Base-by-base conservation (phyloP, 2,888 invertebrate species). In the Torymus aiolomorphi region DNA sequence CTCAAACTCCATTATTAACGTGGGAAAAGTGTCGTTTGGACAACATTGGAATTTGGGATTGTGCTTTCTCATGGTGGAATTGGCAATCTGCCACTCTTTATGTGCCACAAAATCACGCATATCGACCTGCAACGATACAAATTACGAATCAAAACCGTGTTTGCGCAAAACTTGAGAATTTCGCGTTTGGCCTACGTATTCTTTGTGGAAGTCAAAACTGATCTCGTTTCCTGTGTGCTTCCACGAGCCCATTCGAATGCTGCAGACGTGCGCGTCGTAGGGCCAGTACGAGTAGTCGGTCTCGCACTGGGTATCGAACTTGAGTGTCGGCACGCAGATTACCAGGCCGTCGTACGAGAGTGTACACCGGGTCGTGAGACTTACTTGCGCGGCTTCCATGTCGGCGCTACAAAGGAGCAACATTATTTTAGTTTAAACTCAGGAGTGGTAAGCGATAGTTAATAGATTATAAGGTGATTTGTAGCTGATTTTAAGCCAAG, bases 211-310 rank as follows among this genome's bases (percentile, higher is more conserved):
- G 89, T 91, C 74, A 91, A 88, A 92, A 84, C 93, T 92, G 0
- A 95, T 89, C 86, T 94, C 94, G 88, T 94, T 93, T 0, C 93
- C 94, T 4, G 92, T 92, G 83, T 94, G 92, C 85, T 93, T 91
- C 95, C 94, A 95, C 0, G 94, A 94, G 13, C 94, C 95, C 82
- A 94, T 92, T 56, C 91, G 92, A 52, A 95, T 83, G 0, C 92
- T 91, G 87, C 95, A 95, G 79, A 92, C 93, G 88, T 95, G 95
- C 14, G 86, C 86, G 86, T 95, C 95, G 84, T 93, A 94, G 0
- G 95, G 95, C 93, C 94, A 95, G 70, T 91, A 91, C 3, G 90
- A 90, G 59, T 93, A 90, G 77, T 93, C 90, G 1, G 94, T 91
- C 67, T 91, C 90, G 85, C 95, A 95, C 20, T 93, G 91, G 0